phyloP scores from a whole-genome alignment of 2,888 invertebrate species.

The Lacanobia oleracea region DNA sequence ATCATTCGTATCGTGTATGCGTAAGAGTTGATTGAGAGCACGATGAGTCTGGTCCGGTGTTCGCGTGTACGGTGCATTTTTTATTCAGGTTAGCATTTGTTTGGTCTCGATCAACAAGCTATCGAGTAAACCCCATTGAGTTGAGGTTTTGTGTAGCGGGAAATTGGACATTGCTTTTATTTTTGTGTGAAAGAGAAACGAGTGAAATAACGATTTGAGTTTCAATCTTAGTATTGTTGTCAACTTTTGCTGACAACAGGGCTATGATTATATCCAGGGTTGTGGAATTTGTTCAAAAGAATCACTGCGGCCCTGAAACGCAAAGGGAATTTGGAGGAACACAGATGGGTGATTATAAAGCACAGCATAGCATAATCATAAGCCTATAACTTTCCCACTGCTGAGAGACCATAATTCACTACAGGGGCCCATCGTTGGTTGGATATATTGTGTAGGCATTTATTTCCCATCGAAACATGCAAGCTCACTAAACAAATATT shows the following conservation, averaged over 20 bases:
- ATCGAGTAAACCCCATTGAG: conserved; percentile 46
- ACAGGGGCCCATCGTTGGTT: neutral
- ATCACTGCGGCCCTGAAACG: too few relatives aligned
- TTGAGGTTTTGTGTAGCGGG: conserved; percentile 45
- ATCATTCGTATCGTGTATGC: conserved; percentile 32
- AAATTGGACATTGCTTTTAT: conserved; percentile 39
- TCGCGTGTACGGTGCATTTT: conserved; percentile 39
- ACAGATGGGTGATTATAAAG: neutral
- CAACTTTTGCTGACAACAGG: neutral
- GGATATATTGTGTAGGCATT: conserved; percentile 6
- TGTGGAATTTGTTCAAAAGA: too few relatives aligned
- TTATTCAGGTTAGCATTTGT: conserved; percentile 49
- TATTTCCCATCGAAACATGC: conserved; percentile 36
- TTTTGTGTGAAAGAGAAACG: conserved; percentile 27
- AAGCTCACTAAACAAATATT: conserved; percentile 53
- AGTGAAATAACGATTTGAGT: conserved; percentile 15
- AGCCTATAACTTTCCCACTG: neutral
- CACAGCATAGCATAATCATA: neutral
- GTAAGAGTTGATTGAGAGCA: conserved; percentile 50
- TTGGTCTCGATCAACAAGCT: conserved; percentile 57
- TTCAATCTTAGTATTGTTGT: conserved; percentile 19
- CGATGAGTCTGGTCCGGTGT: conserved; percentile 30
- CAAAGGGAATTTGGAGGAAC: too few relatives aligned
- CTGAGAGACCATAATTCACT: neutral
- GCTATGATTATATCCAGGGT: neutral